Conservation (phyloP, 2,888 invertebrate genomes). For the Platypus cylindrus region DNA sequence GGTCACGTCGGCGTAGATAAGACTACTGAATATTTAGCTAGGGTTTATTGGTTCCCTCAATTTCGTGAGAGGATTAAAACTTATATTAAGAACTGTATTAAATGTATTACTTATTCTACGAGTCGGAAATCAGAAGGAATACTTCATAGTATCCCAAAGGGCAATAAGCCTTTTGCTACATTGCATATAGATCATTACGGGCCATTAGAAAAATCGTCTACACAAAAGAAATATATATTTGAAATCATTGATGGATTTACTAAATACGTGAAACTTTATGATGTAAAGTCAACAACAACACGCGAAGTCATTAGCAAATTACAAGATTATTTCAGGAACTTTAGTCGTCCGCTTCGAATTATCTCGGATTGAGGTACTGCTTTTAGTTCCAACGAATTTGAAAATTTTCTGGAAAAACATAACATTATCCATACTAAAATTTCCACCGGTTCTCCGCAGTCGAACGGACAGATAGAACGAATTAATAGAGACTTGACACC, state of each 20-base stretch:
- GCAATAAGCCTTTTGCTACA: slow-evolving; percentile 4
- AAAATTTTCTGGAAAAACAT: slow-evolving; percentile 4
- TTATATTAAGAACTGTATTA: slow-evolving; percentile 5
- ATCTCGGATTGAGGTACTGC: slow-evolving; percentile 6
- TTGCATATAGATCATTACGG: slow-evolving; percentile 9
- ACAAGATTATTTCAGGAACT: slow-evolving; percentile 3
- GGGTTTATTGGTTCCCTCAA: neutral
- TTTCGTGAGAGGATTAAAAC: neutral
- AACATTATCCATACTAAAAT: slow-evolving; percentile 8
- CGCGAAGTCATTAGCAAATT: slow-evolving; percentile 7
- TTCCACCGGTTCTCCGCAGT: slow-evolving; percentile 5
- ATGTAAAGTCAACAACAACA: slow-evolving; percentile 1
- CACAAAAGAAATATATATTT: slow-evolving; percentile 4
- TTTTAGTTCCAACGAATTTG: slow-evolving; percentile 4
- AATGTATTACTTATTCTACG: slow-evolving; percentile 5
- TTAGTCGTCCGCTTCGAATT: slow-evolving; percentile 5
- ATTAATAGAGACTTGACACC: slow-evolving; percentile 8
- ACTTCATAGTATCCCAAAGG: neutral
- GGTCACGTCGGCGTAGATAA: neutral
- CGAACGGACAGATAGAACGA: slow-evolving; percentile 9
- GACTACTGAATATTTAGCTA: neutral
- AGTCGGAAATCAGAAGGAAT: neutral
- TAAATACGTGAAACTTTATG: slow-evolving; percentile 9
- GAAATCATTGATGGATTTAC: slow-evolving; percentile 8
- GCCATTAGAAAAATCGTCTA: slow-evolving; percentile 2